phyloP scores from a whole-genome alignment of 1,140 invertebrate species.

The Phymastichus coffea region DNA sequence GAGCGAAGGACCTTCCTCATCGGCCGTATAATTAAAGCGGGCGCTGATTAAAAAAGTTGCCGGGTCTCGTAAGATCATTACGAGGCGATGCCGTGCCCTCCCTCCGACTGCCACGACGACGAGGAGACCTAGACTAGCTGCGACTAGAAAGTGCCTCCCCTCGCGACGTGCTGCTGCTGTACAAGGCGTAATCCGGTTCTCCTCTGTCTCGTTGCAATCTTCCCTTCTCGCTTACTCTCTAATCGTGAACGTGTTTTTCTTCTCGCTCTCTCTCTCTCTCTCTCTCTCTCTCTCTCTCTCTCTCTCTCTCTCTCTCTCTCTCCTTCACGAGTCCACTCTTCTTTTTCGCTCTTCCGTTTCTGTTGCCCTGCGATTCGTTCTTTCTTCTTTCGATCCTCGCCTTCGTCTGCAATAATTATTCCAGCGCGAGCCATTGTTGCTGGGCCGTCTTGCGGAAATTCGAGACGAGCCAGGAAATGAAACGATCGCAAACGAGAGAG shows the following conservation, averaged over 20 bases:
- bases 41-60: slow-evolving; percentile 58
- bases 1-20: slow-evolving; percentile 45
- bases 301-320: no score
- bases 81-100: slow-evolving; percentile 30
- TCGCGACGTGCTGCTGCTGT: no score
- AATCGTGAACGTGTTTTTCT: no score
- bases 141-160: no score
- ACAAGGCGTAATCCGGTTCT: slow-evolving; percentile 29
- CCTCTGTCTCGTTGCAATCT: neutral
- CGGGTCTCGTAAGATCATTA: slow-evolving; percentile 55
- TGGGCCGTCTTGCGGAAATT: slow-evolving; percentile 30
- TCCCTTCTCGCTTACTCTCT: slow-evolving; percentile 15
- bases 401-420: slow-evolving; percentile 28
- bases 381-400: neutral
- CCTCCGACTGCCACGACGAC: slow-evolving; percentile 24
- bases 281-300: no score
- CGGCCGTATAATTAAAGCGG: slow-evolving; percentile 56
- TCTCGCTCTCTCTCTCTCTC: slow-evolving; percentile 16
- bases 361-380: slow-evolving; percentile 7
- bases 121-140: neutral
- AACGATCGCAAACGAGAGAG: slow-evolving; percentile 20
- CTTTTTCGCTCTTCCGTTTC: neutral
- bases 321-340: no score
- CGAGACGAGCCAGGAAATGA: slow-evolving; percentile 28
- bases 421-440: slow-evolving; percentile 26